Base-by-base conservation (phyloP, 2,888 invertebrate genomes). In the Trypoxylon attenuatum region DNA sequence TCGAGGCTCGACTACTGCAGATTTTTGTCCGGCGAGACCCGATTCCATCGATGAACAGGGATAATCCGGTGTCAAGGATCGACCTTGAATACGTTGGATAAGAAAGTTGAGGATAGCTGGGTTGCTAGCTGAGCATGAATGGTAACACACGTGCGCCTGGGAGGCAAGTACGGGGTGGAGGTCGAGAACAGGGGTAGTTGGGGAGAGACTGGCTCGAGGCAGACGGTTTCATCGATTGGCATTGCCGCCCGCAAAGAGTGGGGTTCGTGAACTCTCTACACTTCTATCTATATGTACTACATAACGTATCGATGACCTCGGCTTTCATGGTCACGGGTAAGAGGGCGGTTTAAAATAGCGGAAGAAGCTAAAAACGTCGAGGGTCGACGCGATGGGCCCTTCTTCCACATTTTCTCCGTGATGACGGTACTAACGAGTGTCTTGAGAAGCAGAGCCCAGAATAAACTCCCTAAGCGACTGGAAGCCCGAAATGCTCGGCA, bases 211-310 rank as follows among this genome's bases (percentile, higher is more conserved):
- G n/a, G 33, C 68, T 57, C 43, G 69, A 58, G 65, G 79, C 78
- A 81, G 81, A 81, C 81, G 76, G 78, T 78, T 78, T 77, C 81
- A 81, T 81, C 82, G 81, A 81, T 81, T 81, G 76, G 71, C 77
- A 67, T 64, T 71, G 76, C 71, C 59, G 71, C 68, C 61, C 64
- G 60, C 62, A 56, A 53, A 67, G 66, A 73, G 78, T 65, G 69
- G 69, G 73, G 77, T 75, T 69, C 60, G 57, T 76, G 76, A 76
- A 71, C 76, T 71, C 33, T 10, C 61, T 15, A 38, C 27, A 19
- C 38, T 18, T 8, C 49, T 61, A 69, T 72, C 53, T 69, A 56
- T 69, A 61, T 45, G 51, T 59, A 60, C 59, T 49, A 38, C 39
- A 56, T 63, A 62, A 54, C 52, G 58, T 59, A 69, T 73, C 67